Evolutionary conservation across 2,888 invertebrate species (phyloP), one percentile per base, ranked within the genome.

Genomic region (Cecidostiba fungosa): DNA sequence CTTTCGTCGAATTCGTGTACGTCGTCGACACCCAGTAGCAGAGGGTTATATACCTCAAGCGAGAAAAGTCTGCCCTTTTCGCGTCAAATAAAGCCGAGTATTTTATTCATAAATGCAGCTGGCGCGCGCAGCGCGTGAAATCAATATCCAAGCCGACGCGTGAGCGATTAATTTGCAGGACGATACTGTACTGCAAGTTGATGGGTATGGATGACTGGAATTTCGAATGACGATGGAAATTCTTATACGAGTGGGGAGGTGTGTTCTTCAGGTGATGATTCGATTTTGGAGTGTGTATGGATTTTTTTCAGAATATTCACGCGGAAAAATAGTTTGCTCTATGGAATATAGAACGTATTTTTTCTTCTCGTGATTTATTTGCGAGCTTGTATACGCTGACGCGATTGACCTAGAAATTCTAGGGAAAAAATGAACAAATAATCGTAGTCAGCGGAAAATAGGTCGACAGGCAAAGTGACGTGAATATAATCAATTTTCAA

Each of bases 31-130:
- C 62, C 29, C n/a, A 39, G 14, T n/a, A 23, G 3, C 16, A 70
- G 59, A 69, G 70, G 43, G 54, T 62, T 66, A 66, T 26, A 26
- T 14, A 29, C 29, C 26, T 26, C 29, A 26, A 26, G 14, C 72
- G 73, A 77, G 77, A 72, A 83, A 72, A 77, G 85, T 83, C 86
- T 29, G 47, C 43, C 47, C 70, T 39, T 69, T 29, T 87, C 77
- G 83, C 86, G 88, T 88, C 88, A 84, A 89, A 90, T 90, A 90
- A 90, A 90, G 85, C 89, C 88, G 89, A 88, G 90, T 91, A 90
- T 91, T 91, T 91, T 91, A 91, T 91, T 91, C 91, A 91, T 91
- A 91, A 90, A 89, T 89, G 90, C 77, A 84, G 81, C 66, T 84
- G 83, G 19, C 32, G 50, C 32, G 50, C 72, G 62, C 74, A 89